phyloP scores from a whole-genome alignment of 2,113 vertebrate genomes.

The Gnathonemus echidnorhynchus region DNA sequence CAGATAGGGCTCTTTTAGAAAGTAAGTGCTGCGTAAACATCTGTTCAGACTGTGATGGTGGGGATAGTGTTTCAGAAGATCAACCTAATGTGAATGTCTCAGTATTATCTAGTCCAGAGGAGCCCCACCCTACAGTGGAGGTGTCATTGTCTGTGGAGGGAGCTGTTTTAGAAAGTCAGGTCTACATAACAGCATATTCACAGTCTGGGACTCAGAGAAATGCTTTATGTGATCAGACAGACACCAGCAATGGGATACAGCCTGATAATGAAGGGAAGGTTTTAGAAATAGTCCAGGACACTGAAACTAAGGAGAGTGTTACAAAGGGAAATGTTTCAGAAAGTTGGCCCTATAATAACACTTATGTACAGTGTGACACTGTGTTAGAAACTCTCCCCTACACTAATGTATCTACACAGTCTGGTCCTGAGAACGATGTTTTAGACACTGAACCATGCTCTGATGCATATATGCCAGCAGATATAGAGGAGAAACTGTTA shows the following conservation, averaged over 20 bases:
- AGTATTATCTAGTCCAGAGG: neutral
- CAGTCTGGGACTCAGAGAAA: neutral
- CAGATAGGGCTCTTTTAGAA: neutral
- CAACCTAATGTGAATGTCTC: neutral
- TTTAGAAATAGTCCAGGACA: neutral
- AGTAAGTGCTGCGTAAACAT: neutral
- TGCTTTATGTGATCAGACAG: neutral
- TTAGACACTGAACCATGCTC: neutral
- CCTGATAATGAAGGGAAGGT: neutral
- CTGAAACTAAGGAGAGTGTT: neutral
- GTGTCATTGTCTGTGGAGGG: neutral
- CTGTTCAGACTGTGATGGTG: neutral
- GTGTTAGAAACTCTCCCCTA: neutral
- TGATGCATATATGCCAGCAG: neutral
- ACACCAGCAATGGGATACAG: neutral
- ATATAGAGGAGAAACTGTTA: neutral
- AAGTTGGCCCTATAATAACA: neutral
- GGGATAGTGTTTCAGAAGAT: neutral
- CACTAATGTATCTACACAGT: neutral
- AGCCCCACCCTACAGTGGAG: neutral
- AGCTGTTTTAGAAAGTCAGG: neutral
- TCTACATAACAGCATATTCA: neutral
- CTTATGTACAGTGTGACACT: neutral
- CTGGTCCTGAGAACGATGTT: neutral
- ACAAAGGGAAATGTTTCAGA: neutral